Conservation (phyloP, 2,797 vertebrate genomes). For the Spheniscus humboldti region DNA sequence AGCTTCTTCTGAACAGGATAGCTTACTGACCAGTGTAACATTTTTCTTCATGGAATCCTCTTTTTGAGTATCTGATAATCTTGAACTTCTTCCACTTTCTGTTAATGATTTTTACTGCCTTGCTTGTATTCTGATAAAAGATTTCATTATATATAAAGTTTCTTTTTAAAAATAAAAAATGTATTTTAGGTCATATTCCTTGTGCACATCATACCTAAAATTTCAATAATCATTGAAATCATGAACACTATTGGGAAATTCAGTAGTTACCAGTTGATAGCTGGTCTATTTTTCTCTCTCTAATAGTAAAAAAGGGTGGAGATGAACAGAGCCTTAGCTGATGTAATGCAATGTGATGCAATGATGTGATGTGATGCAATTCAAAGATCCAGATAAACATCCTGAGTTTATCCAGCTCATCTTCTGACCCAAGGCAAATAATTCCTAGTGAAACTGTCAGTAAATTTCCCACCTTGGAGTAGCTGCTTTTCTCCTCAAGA, state of each 20-base stretch:
- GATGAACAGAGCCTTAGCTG: neutral
- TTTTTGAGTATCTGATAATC: neutral
- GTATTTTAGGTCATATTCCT: neutral
- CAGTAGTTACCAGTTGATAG: neutral
- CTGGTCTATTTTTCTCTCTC: neutral
- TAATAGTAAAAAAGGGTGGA: neutral
- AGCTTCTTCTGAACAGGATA: neutral
- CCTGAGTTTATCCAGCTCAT: neutral
- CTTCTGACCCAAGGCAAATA: neutral
- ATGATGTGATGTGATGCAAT: neutral
- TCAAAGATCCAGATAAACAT: neutral
- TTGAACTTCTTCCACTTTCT: neutral
- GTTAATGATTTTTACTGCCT: neutral
- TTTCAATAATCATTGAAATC: neutral
- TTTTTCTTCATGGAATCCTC: neutral
- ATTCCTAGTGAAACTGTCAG: neutral
- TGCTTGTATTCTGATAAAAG: neutral
- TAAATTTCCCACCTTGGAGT: neutral
- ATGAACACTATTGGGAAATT: neutral
- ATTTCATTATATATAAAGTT: neutral
- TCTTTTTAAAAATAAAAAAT: neutral
- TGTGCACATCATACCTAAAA: neutral
- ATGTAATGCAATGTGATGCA: neutral
- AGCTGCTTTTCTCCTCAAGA: neutral
- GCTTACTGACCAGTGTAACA: neutral